Evolutionary conservation across 2,888 invertebrate species (phyloP).

Genomic region (Apamea crenata): DNA sequence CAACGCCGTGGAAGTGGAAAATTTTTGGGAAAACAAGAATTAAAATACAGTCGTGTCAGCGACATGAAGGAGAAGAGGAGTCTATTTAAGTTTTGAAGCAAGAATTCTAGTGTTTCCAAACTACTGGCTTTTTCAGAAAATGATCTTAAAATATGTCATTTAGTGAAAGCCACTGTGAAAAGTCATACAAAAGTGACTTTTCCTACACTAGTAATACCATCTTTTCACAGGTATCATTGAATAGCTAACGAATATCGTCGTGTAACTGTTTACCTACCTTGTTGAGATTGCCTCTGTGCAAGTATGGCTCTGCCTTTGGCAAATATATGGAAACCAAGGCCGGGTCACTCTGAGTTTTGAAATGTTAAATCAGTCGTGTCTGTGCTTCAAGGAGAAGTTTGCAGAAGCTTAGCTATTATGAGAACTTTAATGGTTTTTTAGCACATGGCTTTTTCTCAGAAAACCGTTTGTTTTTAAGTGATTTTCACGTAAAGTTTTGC

Average conservation of each 20-base stretch:
- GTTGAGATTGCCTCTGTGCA: constrained; percentile 50
- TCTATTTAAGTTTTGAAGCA: background rate
- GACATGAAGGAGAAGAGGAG: too few species aligned
- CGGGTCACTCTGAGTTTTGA: constrained; percentile 51
- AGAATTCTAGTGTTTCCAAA: background rate
- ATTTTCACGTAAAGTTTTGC: background rate
- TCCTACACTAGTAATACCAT: constrained; percentile 22
- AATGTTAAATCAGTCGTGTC: constrained; percentile 53
- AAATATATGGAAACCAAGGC: constrained; percentile 63
- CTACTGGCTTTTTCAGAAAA: background rate
- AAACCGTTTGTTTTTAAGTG: background rate
- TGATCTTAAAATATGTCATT: background rate
- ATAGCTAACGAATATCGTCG: constrained; percentile 42
- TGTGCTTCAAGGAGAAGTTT: constrained; percentile 15
- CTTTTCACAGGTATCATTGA: constrained; percentile 56
- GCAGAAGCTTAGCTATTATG: background rate
- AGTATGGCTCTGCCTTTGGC: constrained; percentile 45
- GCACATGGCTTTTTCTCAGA: background rate
- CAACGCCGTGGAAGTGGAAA: too few species aligned
- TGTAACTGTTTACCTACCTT: constrained; percentile 59
- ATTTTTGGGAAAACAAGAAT: too few species aligned
- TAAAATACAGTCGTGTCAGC: too few species aligned
- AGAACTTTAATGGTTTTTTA: background rate
- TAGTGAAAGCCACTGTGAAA: background rate
- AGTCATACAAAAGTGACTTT: constrained; percentile 22